These are phyloP conservation scores for Morpho achilles DNA, from an alignment of 2,888 invertebrate genomes.

Conservation along the genomic window DNA sequence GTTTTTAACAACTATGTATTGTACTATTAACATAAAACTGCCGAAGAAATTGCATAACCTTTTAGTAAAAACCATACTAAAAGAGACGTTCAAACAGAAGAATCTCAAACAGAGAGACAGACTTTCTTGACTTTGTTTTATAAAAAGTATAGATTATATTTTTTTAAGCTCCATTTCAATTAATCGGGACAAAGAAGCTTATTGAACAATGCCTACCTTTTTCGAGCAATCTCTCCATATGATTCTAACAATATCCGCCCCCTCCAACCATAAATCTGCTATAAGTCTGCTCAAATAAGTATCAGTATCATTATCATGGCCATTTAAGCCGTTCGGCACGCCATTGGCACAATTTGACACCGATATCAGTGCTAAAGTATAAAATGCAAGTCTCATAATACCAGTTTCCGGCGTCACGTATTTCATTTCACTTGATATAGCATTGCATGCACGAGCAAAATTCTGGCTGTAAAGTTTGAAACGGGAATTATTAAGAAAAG, in stretches of 20 bases:
- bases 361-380: constrained; percentile 39
- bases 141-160: no score
- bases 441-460: constrained; percentile 40
- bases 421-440: constrained; percentile 41
- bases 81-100: no score
- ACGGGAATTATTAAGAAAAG: background rate
- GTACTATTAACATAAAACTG: no score
- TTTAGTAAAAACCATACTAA: no score
- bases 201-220: constrained; percentile 44
- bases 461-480: constrained; percentile 14
- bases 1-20: no score
- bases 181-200: no score
- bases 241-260: constrained; percentile 61
- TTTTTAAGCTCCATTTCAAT: no score
- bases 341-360: constrained; percentile 34
- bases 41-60: no score
- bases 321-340: constrained; percentile 22
- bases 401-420: constrained; percentile 42
- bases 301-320: constrained; percentile 45
- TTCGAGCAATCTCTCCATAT: constrained; percentile 75
- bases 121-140: no score
- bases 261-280: constrained; percentile 72
- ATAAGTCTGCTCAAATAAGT: constrained; percentile 58
- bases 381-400: constrained; percentile 39
- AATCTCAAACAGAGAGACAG: no score